Percentiles rank a stretch among this genome's conserved stretches.
phyloP scores from a whole-genome alignment of 2,888 invertebrate species.

The Elysia crispata region DNA sequence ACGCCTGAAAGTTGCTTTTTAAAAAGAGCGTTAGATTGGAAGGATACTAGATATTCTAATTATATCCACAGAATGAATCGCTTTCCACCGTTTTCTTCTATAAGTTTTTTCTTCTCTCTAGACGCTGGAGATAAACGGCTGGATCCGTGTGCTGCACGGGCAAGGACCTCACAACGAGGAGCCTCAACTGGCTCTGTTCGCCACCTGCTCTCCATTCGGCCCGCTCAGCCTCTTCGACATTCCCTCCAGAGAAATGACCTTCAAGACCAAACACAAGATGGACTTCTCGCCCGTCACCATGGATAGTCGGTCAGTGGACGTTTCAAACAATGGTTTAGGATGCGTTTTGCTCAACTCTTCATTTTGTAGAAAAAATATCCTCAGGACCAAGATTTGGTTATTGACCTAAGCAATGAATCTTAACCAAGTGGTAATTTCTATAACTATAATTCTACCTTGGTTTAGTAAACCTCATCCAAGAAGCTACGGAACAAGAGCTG shows the following conservation, averaged over 20 bases:
- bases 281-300: constrained; percentile 97
- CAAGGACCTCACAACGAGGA: constrained; percentile 83
- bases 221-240: constrained; percentile 97
- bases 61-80: too few relatives aligned
- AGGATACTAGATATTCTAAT: too few relatives aligned
- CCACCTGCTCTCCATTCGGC: constrained; percentile 98
- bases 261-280: constrained; percentile 99
- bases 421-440: too few relatives aligned
- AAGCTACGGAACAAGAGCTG: too few relatives aligned
- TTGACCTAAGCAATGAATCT: too few relatives aligned
- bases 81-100: too few relatives aligned
- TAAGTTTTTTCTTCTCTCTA: constrained; percentile 76
- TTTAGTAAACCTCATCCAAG: too few relatives aligned
- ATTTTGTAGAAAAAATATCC: not conserved
- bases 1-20: too few relatives aligned
- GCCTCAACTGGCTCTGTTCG: constrained; percentile 95
- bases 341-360: not conserved
- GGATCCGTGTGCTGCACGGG: constrained; percentile 96
- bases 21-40: too few relatives aligned
- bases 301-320: constrained; percentile 88
- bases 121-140: constrained; percentile 98
- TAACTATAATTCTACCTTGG: too few relatives aligned
- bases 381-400: too few relatives aligned
- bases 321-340: too few relatives aligned
- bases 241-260: constrained; percentile 99